Conservation (phyloP, 2,113 vertebrate genomes). For the Alaudala cheleensis region DNA sequence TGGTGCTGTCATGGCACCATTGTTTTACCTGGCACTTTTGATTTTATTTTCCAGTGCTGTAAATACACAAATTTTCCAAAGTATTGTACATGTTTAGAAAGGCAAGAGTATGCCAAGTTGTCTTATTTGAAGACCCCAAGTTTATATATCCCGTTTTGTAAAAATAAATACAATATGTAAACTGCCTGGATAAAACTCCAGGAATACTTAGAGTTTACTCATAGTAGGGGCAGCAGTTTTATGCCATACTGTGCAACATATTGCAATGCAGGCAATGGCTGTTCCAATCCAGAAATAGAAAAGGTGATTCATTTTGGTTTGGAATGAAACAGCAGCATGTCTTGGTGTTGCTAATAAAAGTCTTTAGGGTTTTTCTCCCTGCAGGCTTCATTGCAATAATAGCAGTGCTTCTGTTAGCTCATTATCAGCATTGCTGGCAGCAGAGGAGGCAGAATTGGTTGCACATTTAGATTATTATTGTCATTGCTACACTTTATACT, state of each 20-base stretch:
- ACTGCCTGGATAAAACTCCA: background rate
- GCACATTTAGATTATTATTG: constrained; percentile 42
- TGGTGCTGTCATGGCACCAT: background rate
- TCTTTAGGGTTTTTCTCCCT: constrained; percentile 25
- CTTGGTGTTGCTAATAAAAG: constrained; percentile 38
- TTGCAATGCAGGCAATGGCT: background rate
- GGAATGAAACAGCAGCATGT: constrained; percentile 22
- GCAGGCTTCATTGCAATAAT: constrained; percentile 18
- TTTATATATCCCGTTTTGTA: background rate
- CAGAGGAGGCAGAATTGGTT: background rate
- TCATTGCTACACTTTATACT: constrained; percentile 20
- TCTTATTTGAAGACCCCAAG: background rate
- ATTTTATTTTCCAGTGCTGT: background rate
- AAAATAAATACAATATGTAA: background rate
- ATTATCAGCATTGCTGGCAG: constrained; percentile 51
- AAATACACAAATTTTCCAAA: background rate
- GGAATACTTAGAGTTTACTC: background rate
- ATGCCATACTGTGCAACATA: background rate
- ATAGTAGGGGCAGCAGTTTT: background rate
- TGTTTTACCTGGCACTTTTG: background rate
- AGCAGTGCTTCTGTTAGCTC: constrained; percentile 52
- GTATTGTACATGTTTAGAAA: background rate
- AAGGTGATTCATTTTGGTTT: constrained; percentile 61
- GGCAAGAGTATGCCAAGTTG: background rate
- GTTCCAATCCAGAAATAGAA: constrained; percentile 33